Percentiles rank a stretch among this genome's conserved stretches.
Evolutionary conservation across 2,113 vertebrate genomes (phyloP).

Genomic region (Saguinus imperator): DNA sequence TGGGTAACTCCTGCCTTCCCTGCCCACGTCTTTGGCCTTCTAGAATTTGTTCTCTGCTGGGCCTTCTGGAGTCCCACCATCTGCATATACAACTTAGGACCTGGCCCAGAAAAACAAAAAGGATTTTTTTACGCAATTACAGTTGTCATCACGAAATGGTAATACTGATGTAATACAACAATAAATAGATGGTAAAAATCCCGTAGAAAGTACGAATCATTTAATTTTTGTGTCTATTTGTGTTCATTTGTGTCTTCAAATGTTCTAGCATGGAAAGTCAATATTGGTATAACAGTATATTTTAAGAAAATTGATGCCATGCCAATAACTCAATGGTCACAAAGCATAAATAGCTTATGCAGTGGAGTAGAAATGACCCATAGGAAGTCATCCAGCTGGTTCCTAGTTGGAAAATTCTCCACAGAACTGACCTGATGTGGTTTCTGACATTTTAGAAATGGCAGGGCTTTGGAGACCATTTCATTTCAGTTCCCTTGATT

Average conservation of each 20-base stretch:
- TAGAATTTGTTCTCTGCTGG: not conserved
- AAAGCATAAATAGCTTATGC: not conserved
- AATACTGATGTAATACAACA: not conserved
- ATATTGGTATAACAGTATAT: rapidly evolving
- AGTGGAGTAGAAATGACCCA: not conserved
- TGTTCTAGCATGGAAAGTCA: not conserved
- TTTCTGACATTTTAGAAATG: not conserved
- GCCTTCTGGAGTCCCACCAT: too few species aligned
- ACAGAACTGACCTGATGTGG: not conserved
- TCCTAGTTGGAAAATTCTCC: not conserved
- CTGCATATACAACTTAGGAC: not conserved
- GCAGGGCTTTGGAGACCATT: not conserved
- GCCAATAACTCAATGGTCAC: not conserved
- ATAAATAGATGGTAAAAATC: not conserved
- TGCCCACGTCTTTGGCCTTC: not conserved
- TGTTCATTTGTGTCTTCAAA: not conserved
- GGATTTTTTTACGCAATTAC: not conserved
- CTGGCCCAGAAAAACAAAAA: not conserved
- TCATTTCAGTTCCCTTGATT: not conserved
- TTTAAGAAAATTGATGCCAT: not conserved
- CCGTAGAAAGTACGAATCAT: not conserved
- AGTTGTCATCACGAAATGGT: not conserved
- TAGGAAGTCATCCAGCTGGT: rapidly evolving
- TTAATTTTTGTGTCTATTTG: not conserved
- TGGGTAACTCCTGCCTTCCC: not conserved